Evolutionary conservation across 2,797 vertebrate species (phyloP), one percentile per base, ranked within the genome.

Genomic region (Diplodus sargus): DNA sequence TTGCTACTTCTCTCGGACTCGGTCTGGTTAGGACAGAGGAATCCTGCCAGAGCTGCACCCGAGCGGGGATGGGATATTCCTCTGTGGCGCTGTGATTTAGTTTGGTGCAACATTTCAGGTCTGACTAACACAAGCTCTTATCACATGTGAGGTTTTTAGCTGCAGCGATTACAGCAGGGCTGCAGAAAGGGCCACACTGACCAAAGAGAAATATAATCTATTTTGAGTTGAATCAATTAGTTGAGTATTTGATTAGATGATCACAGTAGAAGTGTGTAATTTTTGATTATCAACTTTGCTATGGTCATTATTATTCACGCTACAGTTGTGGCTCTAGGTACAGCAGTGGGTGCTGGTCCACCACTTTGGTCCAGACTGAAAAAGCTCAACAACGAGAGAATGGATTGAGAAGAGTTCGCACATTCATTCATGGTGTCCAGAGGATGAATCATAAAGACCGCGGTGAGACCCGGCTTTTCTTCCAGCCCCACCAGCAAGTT

Each of bases 81-180:
- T 58, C 30, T 75, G 51, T 72, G 49, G 45, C 63, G 60, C 20
- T 76, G 71, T 74, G n/a, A 49, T 76, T 82, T 53, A 68, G 43
- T 53, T 39, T 64, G 25, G 11, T 71, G 53, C 34, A 81, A 17
- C 34, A 30, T 72, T 76, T 39, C 34, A 39, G 8, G 34, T 39
- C 34, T 39, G 34, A 39, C 34, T 18, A 39, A 47, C 20, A 45
- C 42, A 30, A 11, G 5, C 22, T 13, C 0, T 5, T 43, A 22
- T 67, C 30, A 28, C 16, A 51, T 28, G 47, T 53, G 2, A 47
- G 16, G 23, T 1, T n/a, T 64, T 20, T 43, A 17, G 10, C 48
- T 68, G 39, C 20, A 47, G 25, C 16, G 49, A 5, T 49, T 18
- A 49, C n/a, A 34, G 18, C 9, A 39, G 15, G 2, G 11, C 7